These are phyloP conservation scores for Theretra japonica DNA, from an alignment of 2,888 invertebrate genomes.

Conservation along the genomic window DNA sequence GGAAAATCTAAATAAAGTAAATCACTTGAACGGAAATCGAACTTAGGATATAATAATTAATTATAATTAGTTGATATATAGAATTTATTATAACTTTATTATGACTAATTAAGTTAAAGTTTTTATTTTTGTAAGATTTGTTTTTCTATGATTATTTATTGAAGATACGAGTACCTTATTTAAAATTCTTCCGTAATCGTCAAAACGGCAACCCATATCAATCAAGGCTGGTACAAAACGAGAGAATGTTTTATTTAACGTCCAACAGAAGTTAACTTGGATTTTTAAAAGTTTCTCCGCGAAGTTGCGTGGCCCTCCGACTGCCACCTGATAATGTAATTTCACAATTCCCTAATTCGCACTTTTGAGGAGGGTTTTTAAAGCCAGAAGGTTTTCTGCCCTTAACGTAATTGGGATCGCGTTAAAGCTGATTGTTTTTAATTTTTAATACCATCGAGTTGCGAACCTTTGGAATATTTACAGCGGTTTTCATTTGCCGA, in stretches of 20 bases:
- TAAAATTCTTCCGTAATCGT: not conserved
- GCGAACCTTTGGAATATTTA: constrained; percentile 12
- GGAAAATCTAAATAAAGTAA: no score
- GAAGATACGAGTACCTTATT: not conserved
- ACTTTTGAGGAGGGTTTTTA: constrained; percentile 80
- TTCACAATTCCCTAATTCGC: constrained; percentile 80
- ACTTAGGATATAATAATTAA: no score
- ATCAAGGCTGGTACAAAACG: constrained; percentile 72
- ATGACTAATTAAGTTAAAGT: no score
- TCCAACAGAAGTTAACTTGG: constrained; percentile 76
- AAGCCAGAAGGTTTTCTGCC: constrained; percentile 69
- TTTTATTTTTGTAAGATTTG: no score
- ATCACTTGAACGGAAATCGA: no score
- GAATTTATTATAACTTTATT: no score
- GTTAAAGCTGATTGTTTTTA: constrained; percentile 65
- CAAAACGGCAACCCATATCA: constrained; percentile 65
- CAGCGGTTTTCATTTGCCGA: not conserved
- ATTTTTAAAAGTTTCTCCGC: constrained; percentile 79
- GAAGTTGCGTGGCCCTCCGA: constrained; percentile 65
- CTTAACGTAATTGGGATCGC: constrained; percentile 69
- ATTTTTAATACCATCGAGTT: constrained; percentile 57
- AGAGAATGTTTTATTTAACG: constrained; percentile 75
- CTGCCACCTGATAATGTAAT: constrained; percentile 80
- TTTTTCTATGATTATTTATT: no score
- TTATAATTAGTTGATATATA: no score